Evolutionary conservation across 1,140 invertebrate species (phyloP), one percentile per base, ranked within the genome.

Genomic region (Drosophila simulans): DNA sequence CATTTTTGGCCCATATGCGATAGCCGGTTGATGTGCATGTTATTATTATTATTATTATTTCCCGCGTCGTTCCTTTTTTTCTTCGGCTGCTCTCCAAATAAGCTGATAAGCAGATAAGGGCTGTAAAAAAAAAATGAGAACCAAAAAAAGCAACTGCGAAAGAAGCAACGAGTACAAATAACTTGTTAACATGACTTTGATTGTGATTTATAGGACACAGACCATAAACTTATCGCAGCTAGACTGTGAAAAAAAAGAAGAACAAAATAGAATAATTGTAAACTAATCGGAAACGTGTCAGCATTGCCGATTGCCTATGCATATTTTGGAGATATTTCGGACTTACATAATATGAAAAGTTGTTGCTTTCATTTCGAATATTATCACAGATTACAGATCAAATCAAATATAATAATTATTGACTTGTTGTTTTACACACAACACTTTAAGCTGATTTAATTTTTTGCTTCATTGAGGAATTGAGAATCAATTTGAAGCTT

Each of bases 101-200:
- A 65, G 57, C 59, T 58, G 70, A 75, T 75, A 66, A 75, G 60
- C 71, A 75, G 72, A 75, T 75, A 75, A 75, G 71, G 20, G 52
- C 52, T 56, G 72, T 75, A 75, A 75, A 74, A 74, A n/a, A n/a
- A 73, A 66, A 66, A 13, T 13, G 2, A 54, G 35, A 51, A 65
- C 37, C 11, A 39, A 39, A 39, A 37, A 39, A 13, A 39, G 37
- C 34, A 46, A 57, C 52, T 22, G 20, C 57, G 40, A 52, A 52
- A 35, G 49, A 52, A 20, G 59, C 58, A 66, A 31, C 68, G 70
- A 43, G 25, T 43, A 74, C 52, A 74, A 75, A 75, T 57, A 75
- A 75, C 46, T 75, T 75, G 72, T 75, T 75, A 75, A 75, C 72
- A 75, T 75, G 72, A 75, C 72, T 75, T 75, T 75, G 72, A 75